These are phyloP conservation scores for Cephalopterus ornatus DNA, from an alignment of 2,113 vertebrate genomes.

Conservation along the genomic window DNA sequence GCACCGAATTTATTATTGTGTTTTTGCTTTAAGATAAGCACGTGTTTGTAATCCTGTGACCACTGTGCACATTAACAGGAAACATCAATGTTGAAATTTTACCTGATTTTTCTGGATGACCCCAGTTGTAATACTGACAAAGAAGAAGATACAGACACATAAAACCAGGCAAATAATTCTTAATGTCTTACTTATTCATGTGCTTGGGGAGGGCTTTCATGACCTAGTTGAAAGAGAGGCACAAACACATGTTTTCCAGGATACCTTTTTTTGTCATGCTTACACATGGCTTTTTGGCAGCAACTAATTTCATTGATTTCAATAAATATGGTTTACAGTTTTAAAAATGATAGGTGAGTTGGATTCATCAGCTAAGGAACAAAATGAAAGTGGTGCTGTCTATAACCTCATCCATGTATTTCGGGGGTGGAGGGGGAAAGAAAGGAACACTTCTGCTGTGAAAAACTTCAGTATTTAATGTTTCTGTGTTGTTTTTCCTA, in stretches of 20 bases:
- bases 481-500: not conserved
- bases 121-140: not conserved
- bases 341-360: not conserved
- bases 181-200: not conserved
- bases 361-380: not conserved
- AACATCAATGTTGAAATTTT: not conserved
- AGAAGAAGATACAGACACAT: not conserved
- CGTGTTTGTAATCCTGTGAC: not conserved
- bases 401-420: not conserved
- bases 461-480: not conserved
- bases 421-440: accelerated
- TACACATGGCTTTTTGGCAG: not conserved
- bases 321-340: not conserved
- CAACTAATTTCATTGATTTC: not conserved
- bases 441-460: not conserved
- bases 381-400: not conserved
- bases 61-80: not conserved
- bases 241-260: not conserved
- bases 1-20: accelerated
- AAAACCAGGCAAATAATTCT: not conserved
- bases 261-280: not conserved
- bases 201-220: not conserved
- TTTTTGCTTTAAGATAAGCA: not conserved
- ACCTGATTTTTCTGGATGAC: not conserved
- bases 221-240: not conserved